Conservation (phyloP, 2,113 vertebrate species). For the Bubo blakistoni region DNA sequence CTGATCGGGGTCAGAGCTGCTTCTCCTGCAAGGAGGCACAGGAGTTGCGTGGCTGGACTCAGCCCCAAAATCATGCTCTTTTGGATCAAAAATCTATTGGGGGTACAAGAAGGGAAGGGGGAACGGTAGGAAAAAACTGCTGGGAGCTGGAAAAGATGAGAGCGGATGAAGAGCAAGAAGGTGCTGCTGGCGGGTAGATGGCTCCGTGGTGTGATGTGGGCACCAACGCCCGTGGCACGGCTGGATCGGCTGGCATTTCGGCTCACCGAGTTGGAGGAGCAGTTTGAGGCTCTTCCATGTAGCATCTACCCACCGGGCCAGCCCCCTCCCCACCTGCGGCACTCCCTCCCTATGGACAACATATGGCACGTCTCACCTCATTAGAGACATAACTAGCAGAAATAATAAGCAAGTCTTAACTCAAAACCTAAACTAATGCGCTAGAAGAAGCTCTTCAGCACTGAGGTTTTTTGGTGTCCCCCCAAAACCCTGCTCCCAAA, state of each 20-base stretch:
- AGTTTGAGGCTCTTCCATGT: background rate
- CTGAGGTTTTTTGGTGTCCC: background rate
- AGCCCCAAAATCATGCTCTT: background rate
- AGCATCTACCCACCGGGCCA: background rate
- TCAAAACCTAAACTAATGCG: background rate
- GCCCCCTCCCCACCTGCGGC: background rate
- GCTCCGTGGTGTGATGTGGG: fast-evolving
- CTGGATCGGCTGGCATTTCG: fast-evolving
- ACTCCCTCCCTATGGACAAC: conserved; percentile 32
- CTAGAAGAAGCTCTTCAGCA: background rate
- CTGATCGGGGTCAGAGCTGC: background rate
- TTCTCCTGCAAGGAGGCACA: background rate
- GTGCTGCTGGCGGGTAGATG: background rate
- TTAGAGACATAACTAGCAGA: conserved; percentile 60
- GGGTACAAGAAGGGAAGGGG: background rate
- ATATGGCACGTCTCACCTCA: conserved; percentile 62
- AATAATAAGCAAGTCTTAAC: conserved; percentile 44
- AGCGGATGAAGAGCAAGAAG: background rate
- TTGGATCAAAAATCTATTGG: background rate
- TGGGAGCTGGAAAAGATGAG: background rate
- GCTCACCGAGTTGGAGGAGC: background rate
- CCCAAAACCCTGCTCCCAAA: background rate
- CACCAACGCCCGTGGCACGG: background rate
- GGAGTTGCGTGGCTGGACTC: fast-evolving
- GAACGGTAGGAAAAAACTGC: background rate